Percentiles rank a stretch among this genome's conserved stretches.
phyloP scores from a whole-genome alignment of 2,113 vertebrate genomes.

The Phoenicopterus ruber region DNA sequence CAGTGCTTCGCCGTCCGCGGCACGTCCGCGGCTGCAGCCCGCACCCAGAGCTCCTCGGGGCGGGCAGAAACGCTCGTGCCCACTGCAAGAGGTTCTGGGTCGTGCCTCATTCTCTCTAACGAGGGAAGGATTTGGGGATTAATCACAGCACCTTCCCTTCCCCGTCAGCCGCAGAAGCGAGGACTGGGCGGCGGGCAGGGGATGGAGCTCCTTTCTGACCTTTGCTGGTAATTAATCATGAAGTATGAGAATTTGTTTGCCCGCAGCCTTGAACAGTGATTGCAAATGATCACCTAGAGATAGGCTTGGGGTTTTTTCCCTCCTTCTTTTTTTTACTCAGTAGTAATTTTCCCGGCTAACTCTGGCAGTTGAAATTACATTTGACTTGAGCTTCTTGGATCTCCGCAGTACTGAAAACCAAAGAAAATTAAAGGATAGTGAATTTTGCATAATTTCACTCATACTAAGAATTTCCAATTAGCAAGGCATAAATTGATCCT shows the following conservation, averaged over 20 bases:
- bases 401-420: not conserved
- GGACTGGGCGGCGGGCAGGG: not conserved
- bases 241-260: not conserved
- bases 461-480: constrained; percentile 51
- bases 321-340: not conserved
- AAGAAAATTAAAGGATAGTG: constrained; percentile 47
- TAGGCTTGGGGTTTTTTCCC: not conserved
- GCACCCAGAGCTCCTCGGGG: not conserved
- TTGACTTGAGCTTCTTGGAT: constrained; percentile 2
- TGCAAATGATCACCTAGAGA: not conserved
- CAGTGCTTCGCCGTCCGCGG: not conserved
- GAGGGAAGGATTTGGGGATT: not conserved
- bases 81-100: not conserved
- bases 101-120: not conserved
- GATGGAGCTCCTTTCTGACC: not conserved
- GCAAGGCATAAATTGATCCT: constrained; percentile 49
- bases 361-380: not conserved
- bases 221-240: not conserved
- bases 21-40: accelerated
- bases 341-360: not conserved
- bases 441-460: constrained; percentile 52
- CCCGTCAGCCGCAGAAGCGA: not conserved
- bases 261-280: not conserved
- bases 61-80: accelerated
- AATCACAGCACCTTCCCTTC: not conserved